Percentiles rank a stretch among this genome's conserved stretches.
Evolutionary conservation across 2,797 vertebrate species (phyloP).

Genomic region (Allobates femoralis): DNA sequence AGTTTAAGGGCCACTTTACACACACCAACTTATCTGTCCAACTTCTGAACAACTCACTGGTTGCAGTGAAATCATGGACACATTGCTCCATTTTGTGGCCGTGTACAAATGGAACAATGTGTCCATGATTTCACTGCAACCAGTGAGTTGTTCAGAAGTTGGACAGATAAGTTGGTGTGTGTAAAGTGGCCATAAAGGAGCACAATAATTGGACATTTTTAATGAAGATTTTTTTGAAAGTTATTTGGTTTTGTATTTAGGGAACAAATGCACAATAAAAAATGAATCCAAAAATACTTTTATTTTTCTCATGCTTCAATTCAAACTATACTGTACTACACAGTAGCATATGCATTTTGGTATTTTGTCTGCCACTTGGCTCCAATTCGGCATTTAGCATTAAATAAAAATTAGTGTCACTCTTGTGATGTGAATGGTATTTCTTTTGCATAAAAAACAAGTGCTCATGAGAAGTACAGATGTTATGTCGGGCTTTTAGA

Average conservation of each 20-base stretch:
- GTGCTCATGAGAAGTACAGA: slow-evolving; percentile 41
- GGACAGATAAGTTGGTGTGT: no score
- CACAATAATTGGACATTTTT: background rate
- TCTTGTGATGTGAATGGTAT: slow-evolving; percentile 26
- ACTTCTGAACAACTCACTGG: no score
- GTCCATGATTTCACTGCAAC: no score
- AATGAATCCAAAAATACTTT: background rate
- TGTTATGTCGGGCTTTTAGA: slow-evolving; percentile 52
- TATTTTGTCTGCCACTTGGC: slow-evolving; percentile 31
- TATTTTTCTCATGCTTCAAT: background rate
- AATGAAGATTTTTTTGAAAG: background rate
- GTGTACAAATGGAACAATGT: no score
- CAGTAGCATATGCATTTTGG: slow-evolving; percentile 5
- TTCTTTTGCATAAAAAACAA: slow-evolving; percentile 45
- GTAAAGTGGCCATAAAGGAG: background rate
- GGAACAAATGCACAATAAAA: background rate
- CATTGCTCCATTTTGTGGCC: no score
- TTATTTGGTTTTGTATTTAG: background rate
- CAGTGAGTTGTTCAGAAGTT: no score
- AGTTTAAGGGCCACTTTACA: no score
- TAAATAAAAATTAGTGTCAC: slow-evolving; percentile 40
- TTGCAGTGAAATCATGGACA: no score
- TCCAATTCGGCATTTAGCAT: slow-evolving; percentile 23
- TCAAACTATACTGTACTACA: background rate
- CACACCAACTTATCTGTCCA: no score